phyloP scores from a whole-genome alignment of 2,113 vertebrate species.

The Peromyscus maniculatus region DNA sequence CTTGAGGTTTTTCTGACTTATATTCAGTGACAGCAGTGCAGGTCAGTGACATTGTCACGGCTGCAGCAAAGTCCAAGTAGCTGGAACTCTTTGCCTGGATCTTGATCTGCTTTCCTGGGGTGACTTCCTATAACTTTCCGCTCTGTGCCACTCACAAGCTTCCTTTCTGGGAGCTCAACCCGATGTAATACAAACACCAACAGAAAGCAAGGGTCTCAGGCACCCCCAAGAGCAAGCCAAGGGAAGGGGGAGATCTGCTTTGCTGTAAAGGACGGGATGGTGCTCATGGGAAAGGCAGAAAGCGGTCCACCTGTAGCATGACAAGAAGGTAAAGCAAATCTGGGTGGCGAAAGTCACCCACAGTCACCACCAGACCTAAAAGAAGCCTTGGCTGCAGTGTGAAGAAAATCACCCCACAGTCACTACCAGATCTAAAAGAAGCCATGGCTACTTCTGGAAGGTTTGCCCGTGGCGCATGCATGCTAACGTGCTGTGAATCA shows the following conservation, averaged over 20 bases:
- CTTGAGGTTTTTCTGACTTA: conserved; percentile 54
- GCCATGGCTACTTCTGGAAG: conserved; percentile 40
- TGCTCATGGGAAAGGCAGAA: conserved; percentile 8
- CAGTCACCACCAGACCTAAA: conserved; percentile 35
- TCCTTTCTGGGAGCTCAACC: conserved; percentile 74
- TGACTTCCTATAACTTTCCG: conserved; percentile 61
- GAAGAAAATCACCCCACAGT: neutral
- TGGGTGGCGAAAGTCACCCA: neutral
- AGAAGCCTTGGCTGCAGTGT: neutral
- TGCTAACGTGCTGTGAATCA: conserved; percentile 51
- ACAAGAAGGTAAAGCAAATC: conserved; percentile 53
- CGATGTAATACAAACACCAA: conserved; percentile 76
- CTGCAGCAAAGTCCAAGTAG: conserved; percentile 17
- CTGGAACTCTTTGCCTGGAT: conserved; percentile 69
- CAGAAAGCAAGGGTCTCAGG: conserved; percentile 42
- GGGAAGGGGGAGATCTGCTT: neutral
- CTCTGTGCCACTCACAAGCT: conserved; percentile 80
- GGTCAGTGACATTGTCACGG: conserved; percentile 38
- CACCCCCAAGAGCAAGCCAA: neutral
- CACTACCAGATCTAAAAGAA: conserved; percentile 34
- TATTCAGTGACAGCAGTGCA: conserved; percentile 29
- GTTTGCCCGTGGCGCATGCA: neutral
- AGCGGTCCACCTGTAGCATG: conserved; percentile 61
- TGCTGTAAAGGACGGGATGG: conserved; percentile 56
- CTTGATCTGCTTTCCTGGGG: conserved; percentile 77